A percentile compares a stretch with the other conserved stretches of the same genome.
Evolutionary conservation across 2,888 invertebrate species (phyloP).

Genomic region (Platycnemis pennipes): DNA sequence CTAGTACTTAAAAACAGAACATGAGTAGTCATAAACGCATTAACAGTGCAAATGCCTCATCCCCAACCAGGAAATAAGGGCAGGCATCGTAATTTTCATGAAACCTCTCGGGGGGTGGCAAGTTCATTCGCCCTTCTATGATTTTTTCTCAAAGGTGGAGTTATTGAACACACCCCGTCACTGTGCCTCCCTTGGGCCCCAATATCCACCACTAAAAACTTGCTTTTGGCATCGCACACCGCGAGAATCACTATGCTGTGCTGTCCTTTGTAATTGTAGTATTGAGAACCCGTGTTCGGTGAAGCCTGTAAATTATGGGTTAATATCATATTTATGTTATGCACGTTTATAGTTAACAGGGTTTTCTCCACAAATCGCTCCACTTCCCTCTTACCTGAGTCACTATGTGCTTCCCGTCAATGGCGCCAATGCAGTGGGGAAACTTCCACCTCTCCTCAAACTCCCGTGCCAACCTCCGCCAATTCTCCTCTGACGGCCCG

Average conservation of each 20-base stretch:
- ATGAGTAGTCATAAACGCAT: not conserved
- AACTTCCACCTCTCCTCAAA: too few species aligned
- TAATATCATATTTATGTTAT: too few species aligned
- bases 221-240: not conserved
- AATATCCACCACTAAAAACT: slow-evolving; percentile 62
- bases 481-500: too few species aligned
- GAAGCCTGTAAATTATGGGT: not conserved
- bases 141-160: slow-evolving; percentile 49
- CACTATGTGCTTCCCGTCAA: too few species aligned
- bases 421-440: too few species aligned
- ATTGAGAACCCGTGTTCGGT: not conserved
- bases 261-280: slow-evolving; percentile 23
- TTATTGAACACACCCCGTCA: slow-evolving; percentile 51
- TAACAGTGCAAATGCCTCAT: not conserved
- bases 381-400: too few species aligned
- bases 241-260: not conserved
- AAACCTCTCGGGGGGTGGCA: not conserved
- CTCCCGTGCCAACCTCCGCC: too few species aligned
- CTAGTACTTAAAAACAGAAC: too few species aligned
- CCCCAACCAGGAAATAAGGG: not conserved
- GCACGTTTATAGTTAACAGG: too few species aligned
- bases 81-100: not conserved
- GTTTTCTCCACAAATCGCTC: too few species aligned
- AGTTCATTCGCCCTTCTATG: not conserved
- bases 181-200: slow-evolving; percentile 62